Evolutionary conservation across 2,113 vertebrate genomes (phyloP).

Genomic region (Vulpes lagopus): DNA sequence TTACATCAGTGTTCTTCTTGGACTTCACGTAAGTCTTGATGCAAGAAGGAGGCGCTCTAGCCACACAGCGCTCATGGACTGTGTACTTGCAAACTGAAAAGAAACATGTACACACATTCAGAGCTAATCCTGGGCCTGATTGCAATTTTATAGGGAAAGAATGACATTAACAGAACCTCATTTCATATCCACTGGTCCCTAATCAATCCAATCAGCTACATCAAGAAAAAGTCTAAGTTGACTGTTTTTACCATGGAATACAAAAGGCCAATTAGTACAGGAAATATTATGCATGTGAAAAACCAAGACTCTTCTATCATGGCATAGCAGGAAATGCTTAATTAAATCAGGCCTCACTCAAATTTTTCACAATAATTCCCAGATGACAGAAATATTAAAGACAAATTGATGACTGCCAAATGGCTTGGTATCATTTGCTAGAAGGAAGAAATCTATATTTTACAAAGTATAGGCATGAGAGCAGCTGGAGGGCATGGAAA

Average conservation of each 20-base stretch:
- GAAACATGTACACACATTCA: slow-evolving; percentile 64
- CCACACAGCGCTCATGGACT: slow-evolving; percentile 94
- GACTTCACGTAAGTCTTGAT: slow-evolving; percentile 97
- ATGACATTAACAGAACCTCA: slow-evolving; percentile 78
- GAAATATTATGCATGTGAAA: slow-evolving; percentile 89
- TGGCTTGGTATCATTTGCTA: slow-evolving; percentile 86
- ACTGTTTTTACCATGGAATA: slow-evolving; percentile 86
- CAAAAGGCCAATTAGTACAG: slow-evolving; percentile 89
- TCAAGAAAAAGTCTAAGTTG: slow-evolving; percentile 85
- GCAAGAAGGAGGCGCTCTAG: slow-evolving; percentile 93
- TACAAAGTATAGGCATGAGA: slow-evolving; percentile 85
- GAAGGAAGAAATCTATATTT: slow-evolving; percentile 85
- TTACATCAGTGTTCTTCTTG: slow-evolving; percentile 96
- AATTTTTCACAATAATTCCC: slow-evolving; percentile 88
- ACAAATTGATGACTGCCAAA: slow-evolving; percentile 89
- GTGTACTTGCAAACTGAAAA: slow-evolving; percentile 96
- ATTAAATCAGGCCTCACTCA: slow-evolving; percentile 88
- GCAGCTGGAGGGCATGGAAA: slow-evolving; percentile 83
- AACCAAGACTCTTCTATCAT: slow-evolving; percentile 86
- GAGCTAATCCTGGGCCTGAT: slow-evolving; percentile 66
- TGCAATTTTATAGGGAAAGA: slow-evolving; percentile 78
- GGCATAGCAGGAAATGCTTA: slow-evolving; percentile 90
- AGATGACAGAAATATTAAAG: slow-evolving; percentile 89
- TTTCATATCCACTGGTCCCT: slow-evolving; percentile 79
- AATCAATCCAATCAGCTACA: slow-evolving; percentile 86